Evolutionary conservation across 2,113 vertebrate genomes (phyloP).

Genomic region (Grus americana): DNA sequence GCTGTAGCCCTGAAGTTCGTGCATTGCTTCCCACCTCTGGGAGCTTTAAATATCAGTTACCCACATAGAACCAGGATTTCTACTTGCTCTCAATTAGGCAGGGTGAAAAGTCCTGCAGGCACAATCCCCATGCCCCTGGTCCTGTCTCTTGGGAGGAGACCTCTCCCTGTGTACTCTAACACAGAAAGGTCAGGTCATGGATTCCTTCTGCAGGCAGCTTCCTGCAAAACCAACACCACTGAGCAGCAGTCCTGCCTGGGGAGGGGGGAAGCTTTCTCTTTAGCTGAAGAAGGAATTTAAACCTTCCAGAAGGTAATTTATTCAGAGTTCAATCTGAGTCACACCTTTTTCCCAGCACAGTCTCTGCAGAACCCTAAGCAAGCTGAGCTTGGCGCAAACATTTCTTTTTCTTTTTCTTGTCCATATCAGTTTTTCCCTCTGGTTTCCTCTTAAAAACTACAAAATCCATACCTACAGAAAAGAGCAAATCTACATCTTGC

Average conservation of each 20-base stretch:
- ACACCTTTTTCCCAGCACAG: background rate
- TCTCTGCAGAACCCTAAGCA: background rate
- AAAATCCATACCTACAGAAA: background rate
- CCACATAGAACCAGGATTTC: background rate
- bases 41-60: background rate
- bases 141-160: background rate
- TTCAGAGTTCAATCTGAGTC: background rate
- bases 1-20: background rate
- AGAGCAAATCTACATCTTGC: background rate
- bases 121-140: accelerated
- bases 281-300: background rate
- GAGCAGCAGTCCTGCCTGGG: background rate
- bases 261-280: background rate
- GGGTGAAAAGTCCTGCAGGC: background rate
- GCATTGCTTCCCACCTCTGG: background rate
- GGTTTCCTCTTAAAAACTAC: background rate
- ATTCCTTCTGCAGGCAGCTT: background rate
- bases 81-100: accelerated
- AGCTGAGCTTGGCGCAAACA: background rate
- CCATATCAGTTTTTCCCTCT: background rate
- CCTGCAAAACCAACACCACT: background rate
- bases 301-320: background rate
- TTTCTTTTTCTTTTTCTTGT: background rate
- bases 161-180: background rate
- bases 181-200: accelerated